Conservation (phyloP, 2,113 vertebrate species). For the Pterocles orientalis region DNA sequence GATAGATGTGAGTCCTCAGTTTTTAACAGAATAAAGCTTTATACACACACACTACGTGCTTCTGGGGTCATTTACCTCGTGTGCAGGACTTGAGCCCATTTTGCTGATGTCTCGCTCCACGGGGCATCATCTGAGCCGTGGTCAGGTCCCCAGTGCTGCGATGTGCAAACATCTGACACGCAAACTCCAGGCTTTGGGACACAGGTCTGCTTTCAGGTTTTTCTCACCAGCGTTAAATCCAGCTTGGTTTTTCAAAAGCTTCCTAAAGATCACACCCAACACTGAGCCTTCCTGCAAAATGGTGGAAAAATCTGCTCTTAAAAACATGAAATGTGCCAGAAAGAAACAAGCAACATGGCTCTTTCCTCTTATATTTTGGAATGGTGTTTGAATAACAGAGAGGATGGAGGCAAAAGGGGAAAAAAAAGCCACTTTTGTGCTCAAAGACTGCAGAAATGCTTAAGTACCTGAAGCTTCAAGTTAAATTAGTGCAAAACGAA, state of each 20-base stretch:
- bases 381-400: background rate
- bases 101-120: background rate
- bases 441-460: conserved; percentile 8
- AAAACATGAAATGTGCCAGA: background rate
- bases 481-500: background rate
- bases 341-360: background rate
- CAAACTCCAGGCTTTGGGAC: background rate
- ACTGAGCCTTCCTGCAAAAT: background rate
- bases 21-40: background rate
- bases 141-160: background rate
- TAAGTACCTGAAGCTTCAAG: background rate
- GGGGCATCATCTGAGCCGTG: background rate
- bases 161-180: background rate
- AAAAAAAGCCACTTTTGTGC: background rate
- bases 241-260: background rate
- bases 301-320: background rate
- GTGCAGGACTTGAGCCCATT: background rate
- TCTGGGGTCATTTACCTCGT: background rate
- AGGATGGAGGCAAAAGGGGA: background rate
- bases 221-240: background rate
- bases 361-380: background rate
- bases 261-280: background rate
- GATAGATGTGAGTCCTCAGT: background rate
- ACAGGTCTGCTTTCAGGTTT: background rate
- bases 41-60: background rate